Conservation (phyloP, 2,113 vertebrate genomes). For the Petromus typicus region DNA sequence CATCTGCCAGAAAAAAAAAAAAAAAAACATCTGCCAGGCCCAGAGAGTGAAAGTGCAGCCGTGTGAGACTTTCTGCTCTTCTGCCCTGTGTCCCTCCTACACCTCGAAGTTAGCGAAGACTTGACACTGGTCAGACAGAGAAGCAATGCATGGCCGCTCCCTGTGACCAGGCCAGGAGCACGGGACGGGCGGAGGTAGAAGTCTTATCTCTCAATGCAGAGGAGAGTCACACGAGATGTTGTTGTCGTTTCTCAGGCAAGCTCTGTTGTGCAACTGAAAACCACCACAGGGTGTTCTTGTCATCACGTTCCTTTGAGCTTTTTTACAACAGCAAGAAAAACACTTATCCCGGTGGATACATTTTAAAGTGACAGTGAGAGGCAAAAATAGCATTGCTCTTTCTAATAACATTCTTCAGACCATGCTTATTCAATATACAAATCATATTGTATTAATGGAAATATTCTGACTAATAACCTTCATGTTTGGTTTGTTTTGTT, state of each 20-base stretch:
- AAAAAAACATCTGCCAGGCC: background rate
- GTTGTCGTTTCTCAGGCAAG: constrained; percentile 48
- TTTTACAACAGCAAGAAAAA: constrained; percentile 29
- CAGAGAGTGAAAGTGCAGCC: background rate
- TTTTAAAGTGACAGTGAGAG: constrained; percentile 27
- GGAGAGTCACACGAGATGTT: background rate
- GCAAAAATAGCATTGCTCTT: constrained; percentile 39
- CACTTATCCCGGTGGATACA: constrained; percentile 7
- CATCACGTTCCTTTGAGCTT: constrained; percentile 30
- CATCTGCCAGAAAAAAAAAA: background rate
- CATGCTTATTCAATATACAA: constrained; percentile 11
- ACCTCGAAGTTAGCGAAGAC: background rate
- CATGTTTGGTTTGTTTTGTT: background rate
- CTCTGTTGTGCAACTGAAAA: constrained; percentile 59
- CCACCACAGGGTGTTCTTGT: background rate
- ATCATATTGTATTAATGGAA: constrained; percentile 17
- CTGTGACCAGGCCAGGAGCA: background rate
- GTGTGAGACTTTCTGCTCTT: background rate
- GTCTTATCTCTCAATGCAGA: background rate
- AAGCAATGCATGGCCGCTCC: background rate
- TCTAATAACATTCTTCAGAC: constrained; percentile 17
- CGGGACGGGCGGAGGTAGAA: background rate
- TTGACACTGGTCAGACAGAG: background rate
- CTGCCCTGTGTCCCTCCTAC: background rate
- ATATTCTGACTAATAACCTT: background rate